Percentiles rank a stretch among this genome's conserved stretches.
Conservation (phyloP, 2,888 invertebrate species). For the Drosophila phalerata region DNA sequence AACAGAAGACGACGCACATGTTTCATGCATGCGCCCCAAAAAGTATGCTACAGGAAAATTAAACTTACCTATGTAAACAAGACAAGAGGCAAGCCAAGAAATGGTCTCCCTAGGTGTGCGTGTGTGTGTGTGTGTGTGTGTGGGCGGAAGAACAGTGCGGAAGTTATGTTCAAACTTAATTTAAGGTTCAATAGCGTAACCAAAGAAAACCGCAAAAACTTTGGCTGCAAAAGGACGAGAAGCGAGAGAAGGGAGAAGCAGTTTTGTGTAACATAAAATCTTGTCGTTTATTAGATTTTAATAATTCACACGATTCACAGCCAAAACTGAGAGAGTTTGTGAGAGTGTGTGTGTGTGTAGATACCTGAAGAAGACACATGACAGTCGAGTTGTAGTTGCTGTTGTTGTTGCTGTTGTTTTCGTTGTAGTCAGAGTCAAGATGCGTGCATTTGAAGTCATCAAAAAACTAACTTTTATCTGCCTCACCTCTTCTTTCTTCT, state of each 20-base stretch:
- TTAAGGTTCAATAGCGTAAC: slow-evolving; percentile 84
- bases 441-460: slow-evolving; percentile 77
- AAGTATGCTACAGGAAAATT: slow-evolving; percentile 82
- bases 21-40: slow-evolving; percentile 71
- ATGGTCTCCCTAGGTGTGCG: slow-evolving; percentile 35
- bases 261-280: slow-evolving; percentile 83
- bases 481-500: slow-evolving; percentile 4
- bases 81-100: slow-evolving; percentile 50
- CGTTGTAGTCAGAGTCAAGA: slow-evolving; percentile 25
- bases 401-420: too few relatives aligned
- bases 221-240: slow-evolving; percentile 52
- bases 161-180: slow-evolving; percentile 84
- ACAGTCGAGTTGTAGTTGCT: slow-evolving; percentile 50
- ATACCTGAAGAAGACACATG: slow-evolving; percentile 70
- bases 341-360: slow-evolving; percentile 28
- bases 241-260: slow-evolving; percentile 49
- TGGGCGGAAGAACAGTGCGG: slow-evolving; percentile 52
- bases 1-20: slow-evolving; percentile 65
- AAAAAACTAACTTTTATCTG: slow-evolving; percentile 75
- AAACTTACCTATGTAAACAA: slow-evolving; percentile 83
- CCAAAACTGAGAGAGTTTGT: slow-evolving; percentile 11
- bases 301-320: slow-evolving; percentile 83
- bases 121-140: slow-evolving; percentile 29
- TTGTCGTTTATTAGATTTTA: slow-evolving; percentile 85
- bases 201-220: slow-evolving; percentile 82